Conservation (phyloP, 2,797 vertebrate genomes). For the Chrosomus eos region DNA sequence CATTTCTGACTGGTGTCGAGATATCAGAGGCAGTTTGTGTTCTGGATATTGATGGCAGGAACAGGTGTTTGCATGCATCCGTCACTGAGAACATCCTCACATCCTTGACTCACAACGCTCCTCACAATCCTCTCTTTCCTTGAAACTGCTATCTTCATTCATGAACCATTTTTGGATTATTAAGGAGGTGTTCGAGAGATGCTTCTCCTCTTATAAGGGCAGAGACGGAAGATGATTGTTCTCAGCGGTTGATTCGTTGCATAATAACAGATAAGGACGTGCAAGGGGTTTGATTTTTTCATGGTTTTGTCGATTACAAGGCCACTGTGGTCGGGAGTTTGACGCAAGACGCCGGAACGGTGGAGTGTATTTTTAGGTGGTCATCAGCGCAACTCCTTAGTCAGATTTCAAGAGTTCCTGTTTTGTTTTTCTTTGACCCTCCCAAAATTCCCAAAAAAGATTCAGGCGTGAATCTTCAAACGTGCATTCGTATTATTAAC, state of each 20-base stretch:
- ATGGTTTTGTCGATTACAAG: slow-evolving; percentile 19
- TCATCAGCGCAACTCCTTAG: slow-evolving; percentile 37
- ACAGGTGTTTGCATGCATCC: neutral
- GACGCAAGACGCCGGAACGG: slow-evolving; percentile 8
- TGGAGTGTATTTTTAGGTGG: slow-evolving; percentile 47
- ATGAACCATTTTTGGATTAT: neutral
- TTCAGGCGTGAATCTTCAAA: slow-evolving; percentile 14
- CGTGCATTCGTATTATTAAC: neutral
- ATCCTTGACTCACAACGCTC: neutral
- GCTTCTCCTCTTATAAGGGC: neutral
- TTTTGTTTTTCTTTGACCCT: slow-evolving; percentile 30
- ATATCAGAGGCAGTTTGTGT: neutral
- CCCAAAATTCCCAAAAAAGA: slow-evolving; percentile 19
- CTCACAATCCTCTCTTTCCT: neutral
- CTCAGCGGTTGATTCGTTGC: neutral
- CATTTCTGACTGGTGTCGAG: neutral
- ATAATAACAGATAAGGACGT: slow-evolving; percentile 22
- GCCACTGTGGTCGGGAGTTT: slow-evolving; percentile 23
- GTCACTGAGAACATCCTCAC: neutral
- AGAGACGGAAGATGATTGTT: neutral
- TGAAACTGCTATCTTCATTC: neutral
- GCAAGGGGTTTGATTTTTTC: neutral
- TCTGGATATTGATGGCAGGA: slow-evolving; percentile 5
- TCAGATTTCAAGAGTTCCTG: slow-evolving; percentile 54
- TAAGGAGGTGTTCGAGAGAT: neutral